phyloP scores from a whole-genome alignment of 1,140 invertebrate genomes.

The Temnothorax longispinosus region DNA sequence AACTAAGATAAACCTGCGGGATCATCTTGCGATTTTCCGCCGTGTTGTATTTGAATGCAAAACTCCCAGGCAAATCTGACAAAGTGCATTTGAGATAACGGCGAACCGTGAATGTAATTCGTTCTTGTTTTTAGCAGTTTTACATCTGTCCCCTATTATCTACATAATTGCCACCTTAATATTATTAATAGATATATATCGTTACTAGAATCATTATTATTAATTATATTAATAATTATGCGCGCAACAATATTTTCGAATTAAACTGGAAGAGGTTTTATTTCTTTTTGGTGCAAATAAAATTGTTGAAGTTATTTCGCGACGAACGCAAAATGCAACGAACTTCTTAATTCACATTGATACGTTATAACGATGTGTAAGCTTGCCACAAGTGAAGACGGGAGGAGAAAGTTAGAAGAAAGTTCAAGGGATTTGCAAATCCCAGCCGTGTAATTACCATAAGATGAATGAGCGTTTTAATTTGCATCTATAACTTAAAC shows the following conservation, averaged over 20 bases:
- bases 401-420: conserved; percentile 53
- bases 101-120: neutral
- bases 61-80: neutral
- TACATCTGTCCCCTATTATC: neutral
- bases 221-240: neutral
- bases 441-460: conserved; percentile 57
- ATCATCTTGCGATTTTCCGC: conserved; percentile 69
- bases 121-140: neutral
- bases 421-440: conserved; percentile 61
- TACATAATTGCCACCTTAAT: neutral
- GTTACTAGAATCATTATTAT: neutral
- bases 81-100: neutral
- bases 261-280: neutral
- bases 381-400: conserved; percentile 20
- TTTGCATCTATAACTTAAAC: conserved; percentile 57
- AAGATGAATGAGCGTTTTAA: conserved; percentile 59
- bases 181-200: neutral
- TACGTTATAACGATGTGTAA: conserved; percentile 29
- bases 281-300: neutral
- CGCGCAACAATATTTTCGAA: neutral
- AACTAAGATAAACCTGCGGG: conserved; percentile 79
- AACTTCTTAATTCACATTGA: conserved; percentile 35
- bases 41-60: neutral
- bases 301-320: neutral
- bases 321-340: neutral